These are phyloP conservation scores for Trachemys scripta DNA, from an alignment of 2,113 vertebrate species.

Conservation along the genomic window DNA sequence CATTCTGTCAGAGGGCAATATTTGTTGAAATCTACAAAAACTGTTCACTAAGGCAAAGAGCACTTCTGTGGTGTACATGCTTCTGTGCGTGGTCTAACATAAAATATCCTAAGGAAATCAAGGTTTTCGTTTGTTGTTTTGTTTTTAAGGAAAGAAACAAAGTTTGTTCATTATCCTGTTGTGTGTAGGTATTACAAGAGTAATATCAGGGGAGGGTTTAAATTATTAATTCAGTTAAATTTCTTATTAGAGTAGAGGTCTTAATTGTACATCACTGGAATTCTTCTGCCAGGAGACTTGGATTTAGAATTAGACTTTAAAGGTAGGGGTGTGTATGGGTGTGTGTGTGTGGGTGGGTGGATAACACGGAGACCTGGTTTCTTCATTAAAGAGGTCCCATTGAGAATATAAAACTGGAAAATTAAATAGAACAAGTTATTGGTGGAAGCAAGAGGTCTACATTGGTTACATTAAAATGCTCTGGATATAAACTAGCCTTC, in stretches of 20 bases:
- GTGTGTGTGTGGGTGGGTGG: background rate
- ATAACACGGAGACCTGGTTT: slow-evolving; percentile 11
- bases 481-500: slow-evolving; percentile 19
- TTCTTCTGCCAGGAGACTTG: background rate
- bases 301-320: slow-evolving; percentile 42
- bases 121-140: background rate
- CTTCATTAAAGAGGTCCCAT: slow-evolving; percentile 57
- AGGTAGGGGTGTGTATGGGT: background rate
- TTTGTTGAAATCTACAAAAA: background rate
- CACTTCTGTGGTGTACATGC: background rate
- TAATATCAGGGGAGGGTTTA: slow-evolving; percentile 30
- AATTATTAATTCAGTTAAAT: slow-evolving; percentile 30
- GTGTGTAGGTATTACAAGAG: slow-evolving; percentile 6
- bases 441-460: slow-evolving; percentile 69
- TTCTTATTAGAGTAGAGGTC: slow-evolving; percentile 2
- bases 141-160: slow-evolving; percentile 1
- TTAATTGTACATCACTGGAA: background rate
- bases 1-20: background rate
- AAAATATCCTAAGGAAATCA: background rate
- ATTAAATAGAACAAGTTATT: slow-evolving; percentile 68
- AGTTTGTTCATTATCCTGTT: slow-evolving; percentile 2
- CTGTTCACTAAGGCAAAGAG: background rate
- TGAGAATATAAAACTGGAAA: slow-evolving; percentile 67
- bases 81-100: background rate
- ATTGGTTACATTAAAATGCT: slow-evolving; percentile 60